phyloP scores from a whole-genome alignment of 1,140 invertebrate species.

The Lamellibrachia luymesi region DNA sequence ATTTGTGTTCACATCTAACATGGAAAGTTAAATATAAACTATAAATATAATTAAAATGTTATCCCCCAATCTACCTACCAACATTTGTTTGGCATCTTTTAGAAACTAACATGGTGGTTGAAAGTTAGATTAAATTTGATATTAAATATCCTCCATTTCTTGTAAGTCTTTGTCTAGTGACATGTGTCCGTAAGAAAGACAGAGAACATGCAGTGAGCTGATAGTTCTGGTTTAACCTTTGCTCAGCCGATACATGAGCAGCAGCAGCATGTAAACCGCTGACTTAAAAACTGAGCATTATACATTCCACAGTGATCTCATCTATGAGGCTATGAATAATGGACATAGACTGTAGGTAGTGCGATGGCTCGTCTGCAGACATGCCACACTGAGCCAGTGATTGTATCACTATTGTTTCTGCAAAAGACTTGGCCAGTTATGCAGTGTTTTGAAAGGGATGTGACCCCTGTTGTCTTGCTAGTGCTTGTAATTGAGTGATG shows the following conservation, averaged over 20 bases:
- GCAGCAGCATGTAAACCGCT: background rate
- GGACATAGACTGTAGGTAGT: background rate
- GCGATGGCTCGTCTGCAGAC: background rate
- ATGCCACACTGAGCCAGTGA: background rate
- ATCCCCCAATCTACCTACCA: too few relatives aligned
- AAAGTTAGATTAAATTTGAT: background rate
- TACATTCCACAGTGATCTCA: background rate
- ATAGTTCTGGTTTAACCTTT: background rate
- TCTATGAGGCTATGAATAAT: too few relatives aligned
- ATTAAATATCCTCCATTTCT: too few relatives aligned
- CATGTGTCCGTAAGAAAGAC: too few relatives aligned
- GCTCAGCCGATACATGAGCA: background rate
- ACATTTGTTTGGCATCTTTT: too few relatives aligned
- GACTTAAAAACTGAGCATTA: background rate
- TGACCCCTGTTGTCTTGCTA: background rate
- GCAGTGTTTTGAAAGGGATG: background rate
- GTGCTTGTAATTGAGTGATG: background rate
- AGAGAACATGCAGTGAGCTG: background rate
- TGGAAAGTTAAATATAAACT: too few relatives aligned
- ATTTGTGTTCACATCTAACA: background rate
- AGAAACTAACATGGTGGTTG: too few relatives aligned
- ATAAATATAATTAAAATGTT: too few relatives aligned
- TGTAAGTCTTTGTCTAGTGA: background rate
- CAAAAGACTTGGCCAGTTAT: background rate
- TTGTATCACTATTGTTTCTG: background rate